Conservation (phyloP, 53 echinoderm and acorn worm species). For the Antedon mediterranea region DNA sequence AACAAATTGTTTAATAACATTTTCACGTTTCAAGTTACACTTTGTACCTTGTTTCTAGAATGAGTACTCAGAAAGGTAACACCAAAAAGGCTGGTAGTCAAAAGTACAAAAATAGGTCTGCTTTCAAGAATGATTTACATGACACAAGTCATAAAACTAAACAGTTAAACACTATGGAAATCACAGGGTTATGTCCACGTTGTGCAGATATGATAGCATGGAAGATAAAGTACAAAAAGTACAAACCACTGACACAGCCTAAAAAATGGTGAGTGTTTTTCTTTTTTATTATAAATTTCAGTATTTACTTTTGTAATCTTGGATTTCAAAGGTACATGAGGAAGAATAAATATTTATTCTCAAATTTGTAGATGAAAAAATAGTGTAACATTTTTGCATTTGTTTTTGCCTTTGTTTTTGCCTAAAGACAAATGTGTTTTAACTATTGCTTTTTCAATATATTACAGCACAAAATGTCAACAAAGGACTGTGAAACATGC, state of each 20-base stretch:
- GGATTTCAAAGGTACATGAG: no score
- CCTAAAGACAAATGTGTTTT: no score
- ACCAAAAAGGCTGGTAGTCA: constrained; percentile 41
- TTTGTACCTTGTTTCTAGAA: constrained; percentile 7
- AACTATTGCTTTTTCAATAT: neutral
- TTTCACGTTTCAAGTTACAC: no score
- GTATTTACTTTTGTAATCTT: no score
- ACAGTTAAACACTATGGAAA: constrained; percentile 41
- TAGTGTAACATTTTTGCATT: no score
- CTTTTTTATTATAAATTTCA: no score
- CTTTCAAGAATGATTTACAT: constrained; percentile 60
- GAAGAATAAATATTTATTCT: no score
- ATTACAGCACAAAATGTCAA: constrained; percentile 53
- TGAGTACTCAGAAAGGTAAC: constrained; percentile 71
- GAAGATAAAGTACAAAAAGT: constrained; percentile 90
- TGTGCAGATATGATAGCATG: constrained; percentile 64
- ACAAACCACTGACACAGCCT: constrained; percentile 58
- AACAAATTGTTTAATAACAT: no score
- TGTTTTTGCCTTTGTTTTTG: no score
- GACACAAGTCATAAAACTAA: constrained; percentile 58
- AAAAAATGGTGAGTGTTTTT: constrained; percentile 67
- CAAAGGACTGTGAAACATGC: constrained; percentile 56
- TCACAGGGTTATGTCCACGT: constrained; percentile 45
- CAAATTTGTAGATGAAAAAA: no score
- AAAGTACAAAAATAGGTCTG: constrained; percentile 43